These are phyloP conservation scores for Hydropsyche betteni DNA, from an alignment of 2,888 invertebrate genomes.

Conservation along the genomic window DNA sequence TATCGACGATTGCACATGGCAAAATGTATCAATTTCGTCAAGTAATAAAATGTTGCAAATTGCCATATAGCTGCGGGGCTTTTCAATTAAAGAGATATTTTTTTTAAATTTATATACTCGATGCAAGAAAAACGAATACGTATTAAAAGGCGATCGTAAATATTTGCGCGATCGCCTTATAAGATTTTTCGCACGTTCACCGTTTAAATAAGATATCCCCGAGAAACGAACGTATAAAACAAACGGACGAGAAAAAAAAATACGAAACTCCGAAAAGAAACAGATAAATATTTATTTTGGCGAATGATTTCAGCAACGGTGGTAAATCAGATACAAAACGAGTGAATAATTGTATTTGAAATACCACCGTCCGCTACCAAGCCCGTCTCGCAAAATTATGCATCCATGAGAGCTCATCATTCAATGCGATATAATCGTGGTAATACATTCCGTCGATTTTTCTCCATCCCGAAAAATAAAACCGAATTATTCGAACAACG, in stretches of 20 bases:
- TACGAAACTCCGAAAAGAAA: constrained; percentile 4
- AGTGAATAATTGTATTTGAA: constrained; percentile 32
- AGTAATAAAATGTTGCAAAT: no score
- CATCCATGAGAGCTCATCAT: constrained; percentile 18
- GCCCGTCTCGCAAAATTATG: constrained; percentile 26
- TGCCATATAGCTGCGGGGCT: no score
- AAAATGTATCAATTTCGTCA: no score
- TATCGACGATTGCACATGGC: no score
- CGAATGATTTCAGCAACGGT: constrained; percentile 27
- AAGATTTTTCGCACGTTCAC: constrained; percentile 21
- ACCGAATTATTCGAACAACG: no score
- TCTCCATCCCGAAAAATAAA: no score
- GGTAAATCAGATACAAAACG: constrained; percentile 25
- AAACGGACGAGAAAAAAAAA: neutral
- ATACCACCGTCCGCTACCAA: constrained; percentile 24
- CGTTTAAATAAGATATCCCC: constrained; percentile 26
- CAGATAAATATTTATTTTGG: constrained; percentile 23
- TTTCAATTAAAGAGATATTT: no score
- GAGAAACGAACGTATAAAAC: constrained; percentile 14
- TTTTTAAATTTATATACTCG: no score
- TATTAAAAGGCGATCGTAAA: constrained; percentile 9
- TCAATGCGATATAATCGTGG: constrained; percentile 26
- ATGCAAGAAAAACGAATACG: no score
- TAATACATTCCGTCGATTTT: constrained; percentile 13
- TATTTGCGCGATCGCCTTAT: constrained; percentile 18